Evolutionary conservation across 2,797 vertebrate genomes (phyloP), one percentile per base, ranked within the genome.

Genomic region (Phoxinus dragarum): DNA sequence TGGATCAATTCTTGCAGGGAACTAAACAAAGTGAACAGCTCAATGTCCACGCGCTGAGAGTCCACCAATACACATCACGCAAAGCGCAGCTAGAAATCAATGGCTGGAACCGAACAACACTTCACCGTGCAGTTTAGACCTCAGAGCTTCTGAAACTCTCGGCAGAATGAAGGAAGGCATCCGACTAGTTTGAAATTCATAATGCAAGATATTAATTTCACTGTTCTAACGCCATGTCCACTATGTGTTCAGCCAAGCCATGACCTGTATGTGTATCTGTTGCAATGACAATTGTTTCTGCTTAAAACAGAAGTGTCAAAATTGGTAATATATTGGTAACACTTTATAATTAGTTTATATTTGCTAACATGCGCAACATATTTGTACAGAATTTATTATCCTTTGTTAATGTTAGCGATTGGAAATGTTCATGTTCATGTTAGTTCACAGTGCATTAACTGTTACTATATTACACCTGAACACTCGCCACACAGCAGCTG

Each of bases 21-120:
- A 56, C 78, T 67, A 86, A 81, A 66, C 84, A 81, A 81, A 56
- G 79, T 76, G 78, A 86, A 73, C 71, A 74, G 59, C 84, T 54
- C 59, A 56, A 68, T 59, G 79, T 81, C 77, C 23, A 36, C 49
- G 31, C 10, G 17, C 69, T 73, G 19, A 56, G 47, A 59, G 69
- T 67, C 84, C 42, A 73, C 76, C 84, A 42, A 42, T 85, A 56
- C 69, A 86, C 64, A 76, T 77, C 64, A 84, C 6, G 31, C 34
- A 23, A 49, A 61, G 73, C 52, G 76, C 59, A 49, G 77, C 64
- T 64, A 81, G 31, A 75, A 85, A 85, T 88, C 87, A 80, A 86
- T 85, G n/a, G 38, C 79, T 71, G 67, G 49, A 85, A 72, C 38
- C 27, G 42, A 83, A 68, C 71, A 81, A 34, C 76, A 21, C 56